These are phyloP conservation scores for Leptoclinus maculatus DNA, from an alignment of 2,797 vertebrate genomes.

Conservation along the genomic window DNA sequence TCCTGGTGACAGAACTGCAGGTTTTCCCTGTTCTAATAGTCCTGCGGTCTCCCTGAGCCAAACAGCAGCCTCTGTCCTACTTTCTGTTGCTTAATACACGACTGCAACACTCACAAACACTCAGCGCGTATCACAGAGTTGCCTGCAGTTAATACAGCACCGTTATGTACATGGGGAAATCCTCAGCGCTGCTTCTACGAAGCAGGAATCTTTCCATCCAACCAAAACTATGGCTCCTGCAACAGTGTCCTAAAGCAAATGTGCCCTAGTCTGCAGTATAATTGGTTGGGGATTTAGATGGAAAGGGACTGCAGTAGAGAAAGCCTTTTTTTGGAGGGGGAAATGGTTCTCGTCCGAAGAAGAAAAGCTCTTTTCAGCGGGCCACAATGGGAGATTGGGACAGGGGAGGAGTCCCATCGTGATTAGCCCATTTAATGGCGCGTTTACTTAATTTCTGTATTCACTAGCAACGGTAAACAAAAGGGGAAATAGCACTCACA, in stretches of 20 bases:
- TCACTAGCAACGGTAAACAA: conserved; percentile 87
- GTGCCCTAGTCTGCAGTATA: conserved; percentile 61
- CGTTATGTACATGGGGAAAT: conserved; percentile 36
- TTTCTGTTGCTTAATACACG: conserved; percentile 45
- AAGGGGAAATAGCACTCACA: conserved; percentile 82
- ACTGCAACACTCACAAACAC: conserved; percentile 29
- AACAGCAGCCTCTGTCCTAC: conserved; percentile 54
- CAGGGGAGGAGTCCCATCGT: conserved; percentile 89
- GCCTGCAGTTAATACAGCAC: conserved; percentile 14
- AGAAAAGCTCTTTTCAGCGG: conserved; percentile 87
- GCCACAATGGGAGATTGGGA: conserved; percentile 88
- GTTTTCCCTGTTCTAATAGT: conserved; percentile 9
- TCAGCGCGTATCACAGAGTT: conserved; percentile 8
- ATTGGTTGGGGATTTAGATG: conserved; percentile 81
- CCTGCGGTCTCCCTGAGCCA: conserved; percentile 36
- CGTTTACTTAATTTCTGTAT: conserved; percentile 90
- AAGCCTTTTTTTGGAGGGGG: conserved; percentile 76
- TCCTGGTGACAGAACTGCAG: background rate
- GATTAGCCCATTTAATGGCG: conserved; percentile 90
- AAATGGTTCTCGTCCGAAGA: conserved; percentile 81
- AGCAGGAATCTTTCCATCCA: conserved; percentile 44
- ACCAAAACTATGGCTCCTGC: conserved; percentile 56
- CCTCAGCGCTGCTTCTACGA: conserved; percentile 40
- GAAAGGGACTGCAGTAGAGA: conserved; percentile 77
- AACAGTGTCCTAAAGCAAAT: conserved; percentile 75